phyloP scores from a whole-genome alignment of 53 echinoderm and acorn worm species.

The Stichopus horrens region DNA sequence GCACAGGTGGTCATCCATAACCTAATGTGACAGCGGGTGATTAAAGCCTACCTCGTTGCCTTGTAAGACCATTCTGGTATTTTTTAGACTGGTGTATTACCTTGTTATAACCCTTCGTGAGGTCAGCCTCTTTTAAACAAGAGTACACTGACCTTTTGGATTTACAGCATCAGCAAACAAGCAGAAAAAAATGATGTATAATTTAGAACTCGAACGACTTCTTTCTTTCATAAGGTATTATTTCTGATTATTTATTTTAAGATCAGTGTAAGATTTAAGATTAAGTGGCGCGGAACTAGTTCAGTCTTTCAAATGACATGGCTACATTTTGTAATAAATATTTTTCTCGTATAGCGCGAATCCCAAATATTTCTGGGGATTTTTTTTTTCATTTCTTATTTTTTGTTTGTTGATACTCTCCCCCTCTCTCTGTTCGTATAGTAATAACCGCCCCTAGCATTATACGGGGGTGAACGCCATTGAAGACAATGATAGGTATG shows the following conservation, averaged over 20 bases:
- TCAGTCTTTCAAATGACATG: background rate
- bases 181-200: background rate
- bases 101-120: background rate
- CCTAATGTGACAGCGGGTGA: too few species aligned
- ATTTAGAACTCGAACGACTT: background rate
- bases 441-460: slow-evolving; percentile 33
- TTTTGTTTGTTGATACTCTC: too few species aligned
- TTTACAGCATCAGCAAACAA: background rate
- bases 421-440: background rate
- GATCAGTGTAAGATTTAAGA: background rate
- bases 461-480: background rate
- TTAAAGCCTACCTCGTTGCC: too few species aligned
- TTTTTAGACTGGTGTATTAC: background rate
- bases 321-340: background rate
- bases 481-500: slow-evolving; percentile 3
- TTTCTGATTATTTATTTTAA: background rate
- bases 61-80: too few species aligned
- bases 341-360: background rate
- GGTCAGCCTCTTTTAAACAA: background rate
- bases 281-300: background rate
- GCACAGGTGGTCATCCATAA: too few species aligned
- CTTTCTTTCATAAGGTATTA: background rate
- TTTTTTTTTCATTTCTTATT: background rate
- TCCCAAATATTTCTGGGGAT: background rate
- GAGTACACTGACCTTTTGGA: background rate